Conservation (phyloP, 2,888 invertebrate species). For the Ditylenchus weischeri region DNA sequence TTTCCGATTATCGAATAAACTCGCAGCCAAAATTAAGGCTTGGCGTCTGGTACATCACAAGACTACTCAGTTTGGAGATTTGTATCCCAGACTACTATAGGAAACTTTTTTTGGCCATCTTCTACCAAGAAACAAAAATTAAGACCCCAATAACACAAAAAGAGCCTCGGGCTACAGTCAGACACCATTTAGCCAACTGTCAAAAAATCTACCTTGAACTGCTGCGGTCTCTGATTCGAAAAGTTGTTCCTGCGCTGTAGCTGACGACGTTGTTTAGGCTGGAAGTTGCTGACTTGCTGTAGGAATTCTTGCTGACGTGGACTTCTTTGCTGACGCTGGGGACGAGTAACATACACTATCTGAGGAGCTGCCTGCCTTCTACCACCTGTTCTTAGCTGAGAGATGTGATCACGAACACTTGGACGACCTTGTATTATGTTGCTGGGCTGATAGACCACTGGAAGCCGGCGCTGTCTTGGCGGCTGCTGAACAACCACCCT, state of each 20-base stretch:
- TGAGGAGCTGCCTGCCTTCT: background rate
- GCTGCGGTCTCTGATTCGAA: background rate
- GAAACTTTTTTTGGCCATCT: too few species aligned
- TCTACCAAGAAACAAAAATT: too few species aligned
- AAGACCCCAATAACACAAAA: too few species aligned
- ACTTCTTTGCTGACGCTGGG: conserved; percentile 7
- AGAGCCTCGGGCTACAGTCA: too few species aligned
- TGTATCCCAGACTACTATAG: too few species aligned
- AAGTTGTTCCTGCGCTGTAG: conserved; percentile 10
- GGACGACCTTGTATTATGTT: background rate
- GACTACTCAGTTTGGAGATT: too few species aligned
- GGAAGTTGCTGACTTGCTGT: conserved; percentile 12
- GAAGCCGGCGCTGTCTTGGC: background rate
- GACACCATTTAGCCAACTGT: too few species aligned
- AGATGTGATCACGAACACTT: conserved; percentile 22
- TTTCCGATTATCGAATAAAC: too few species aligned
- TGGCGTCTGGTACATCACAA: too few species aligned
- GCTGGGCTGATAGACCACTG: background rate
- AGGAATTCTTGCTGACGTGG: conserved; percentile 4
- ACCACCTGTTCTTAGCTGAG: conserved; percentile 16
- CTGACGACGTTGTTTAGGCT: conserved; percentile 11
- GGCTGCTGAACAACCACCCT: conserved; percentile 16
- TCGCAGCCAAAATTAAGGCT: too few species aligned
- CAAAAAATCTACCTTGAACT: conserved; percentile 6
- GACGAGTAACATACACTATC: conserved; percentile 3